phyloP scores from a whole-genome alignment of 2,888 invertebrate genomes.

The Ceriagrion tenellum region DNA sequence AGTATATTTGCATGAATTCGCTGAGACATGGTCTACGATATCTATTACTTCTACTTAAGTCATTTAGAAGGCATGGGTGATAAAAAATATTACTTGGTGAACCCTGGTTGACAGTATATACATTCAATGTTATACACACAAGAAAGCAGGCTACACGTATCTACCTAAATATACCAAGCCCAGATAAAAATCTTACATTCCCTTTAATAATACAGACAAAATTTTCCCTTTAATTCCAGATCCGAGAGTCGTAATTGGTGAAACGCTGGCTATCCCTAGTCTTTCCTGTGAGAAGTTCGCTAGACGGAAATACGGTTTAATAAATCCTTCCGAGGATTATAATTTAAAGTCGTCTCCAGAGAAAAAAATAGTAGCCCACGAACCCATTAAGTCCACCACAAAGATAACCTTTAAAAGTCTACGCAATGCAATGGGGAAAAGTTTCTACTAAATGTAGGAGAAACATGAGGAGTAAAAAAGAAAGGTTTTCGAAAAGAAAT shows the following conservation, averaged over 20 bases:
- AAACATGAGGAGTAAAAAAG: background rate
- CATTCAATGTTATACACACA: background rate
- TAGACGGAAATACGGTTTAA: background rate
- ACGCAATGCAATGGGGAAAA: background rate
- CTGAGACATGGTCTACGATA: too few relatives aligned
- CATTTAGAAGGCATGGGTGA: too few relatives aligned
- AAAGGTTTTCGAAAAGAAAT: background rate
- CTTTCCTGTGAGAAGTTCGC: background rate
- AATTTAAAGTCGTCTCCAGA: background rate
- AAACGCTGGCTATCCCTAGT: background rate
- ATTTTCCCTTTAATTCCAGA: conserved; percentile 33
- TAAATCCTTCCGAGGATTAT: background rate
- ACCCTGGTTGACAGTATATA: too few relatives aligned
- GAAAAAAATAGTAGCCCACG: background rate
- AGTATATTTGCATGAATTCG: too few relatives aligned
- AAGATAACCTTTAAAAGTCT: background rate
- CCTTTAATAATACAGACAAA: background rate
- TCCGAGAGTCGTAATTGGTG: background rate
- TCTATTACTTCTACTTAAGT: too few relatives aligned
- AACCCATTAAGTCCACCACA: background rate
- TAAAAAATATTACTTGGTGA: too few relatives aligned
- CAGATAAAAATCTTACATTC: background rate
- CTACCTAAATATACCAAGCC: background rate
- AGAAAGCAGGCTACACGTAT: background rate
- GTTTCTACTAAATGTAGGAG: background rate